phyloP scores from a whole-genome alignment of 2,888 invertebrate genomes.

The Drosophila anomelani region DNA sequence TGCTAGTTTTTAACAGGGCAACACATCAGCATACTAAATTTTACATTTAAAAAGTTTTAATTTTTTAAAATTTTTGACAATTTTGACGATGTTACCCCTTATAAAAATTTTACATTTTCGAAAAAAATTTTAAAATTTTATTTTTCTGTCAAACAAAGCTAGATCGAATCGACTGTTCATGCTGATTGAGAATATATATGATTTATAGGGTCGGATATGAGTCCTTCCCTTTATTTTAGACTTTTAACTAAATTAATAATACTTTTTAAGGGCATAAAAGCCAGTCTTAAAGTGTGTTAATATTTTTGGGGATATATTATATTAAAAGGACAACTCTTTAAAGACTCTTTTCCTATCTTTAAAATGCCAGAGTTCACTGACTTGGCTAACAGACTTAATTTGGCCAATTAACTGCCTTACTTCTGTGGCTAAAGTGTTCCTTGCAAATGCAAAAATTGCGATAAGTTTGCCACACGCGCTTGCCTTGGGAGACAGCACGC shows the following conservation, averaged over 20 bases:
- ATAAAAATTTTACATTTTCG: neutral
- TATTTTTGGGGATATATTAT: neutral
- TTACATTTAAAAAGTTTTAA: neutral
- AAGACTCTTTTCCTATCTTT: neutral
- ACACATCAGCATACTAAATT: neutral
- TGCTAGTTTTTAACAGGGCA: neutral
- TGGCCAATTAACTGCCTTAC: neutral
- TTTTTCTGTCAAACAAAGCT: neutral
- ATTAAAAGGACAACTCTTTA: neutral
- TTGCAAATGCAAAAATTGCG: conserved; percentile 6
- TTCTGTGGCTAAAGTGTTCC: conserved; percentile 1
- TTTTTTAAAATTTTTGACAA: neutral
- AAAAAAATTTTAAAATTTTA: no score
- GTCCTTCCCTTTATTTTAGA: no score
- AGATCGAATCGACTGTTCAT: no score
- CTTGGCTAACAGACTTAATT: conserved; percentile 9
- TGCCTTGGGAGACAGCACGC: conserved; percentile 5
- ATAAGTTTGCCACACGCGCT: conserved; percentile 31
- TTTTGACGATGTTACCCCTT: neutral
- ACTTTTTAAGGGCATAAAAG: no score
- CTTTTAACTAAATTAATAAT: neutral
- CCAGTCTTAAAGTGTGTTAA: neutral
- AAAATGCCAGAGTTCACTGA: conserved; percentile 16
- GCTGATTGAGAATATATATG: neutral
- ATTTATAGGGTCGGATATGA: neutral